A percentile compares a stretch with the other conserved stretches of the same genome.
These are phyloP conservation scores for Nebria ingens DNA, from an alignment of 1,140 invertebrate species.

Conservation along the genomic window DNA sequence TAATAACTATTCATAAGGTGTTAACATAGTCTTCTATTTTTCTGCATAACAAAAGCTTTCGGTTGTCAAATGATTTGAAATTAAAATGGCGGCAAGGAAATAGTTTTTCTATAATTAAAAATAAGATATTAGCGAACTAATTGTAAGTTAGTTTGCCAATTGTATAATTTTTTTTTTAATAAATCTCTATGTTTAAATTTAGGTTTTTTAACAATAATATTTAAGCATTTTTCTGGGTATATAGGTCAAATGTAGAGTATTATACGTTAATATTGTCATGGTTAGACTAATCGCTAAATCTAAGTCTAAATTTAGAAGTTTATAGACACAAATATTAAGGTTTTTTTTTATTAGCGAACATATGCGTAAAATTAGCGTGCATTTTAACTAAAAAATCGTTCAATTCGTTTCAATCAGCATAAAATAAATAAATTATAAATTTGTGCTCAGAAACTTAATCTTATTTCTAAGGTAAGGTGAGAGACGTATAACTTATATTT, in stretches of 20 bases:
- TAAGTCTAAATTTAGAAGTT: not conserved
- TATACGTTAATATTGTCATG: conserved; percentile 4
- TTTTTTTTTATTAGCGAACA: not conserved
- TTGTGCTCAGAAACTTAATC: not conserved
- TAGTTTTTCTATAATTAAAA: not conserved
- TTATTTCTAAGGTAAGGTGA: conserved; percentile 2
- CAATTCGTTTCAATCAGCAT: not conserved
- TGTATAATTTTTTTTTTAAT: not conserved
- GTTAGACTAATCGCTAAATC: not conserved
- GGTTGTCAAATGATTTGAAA: too few relatives aligned
- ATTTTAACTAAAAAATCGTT: not conserved
- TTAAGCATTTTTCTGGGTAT: not conserved
- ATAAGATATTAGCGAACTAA: not conserved
- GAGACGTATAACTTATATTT: not conserved
- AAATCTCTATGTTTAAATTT: not conserved
- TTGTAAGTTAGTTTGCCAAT: not conserved
- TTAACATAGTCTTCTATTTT: too few relatives aligned
- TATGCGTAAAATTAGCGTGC: not conserved
- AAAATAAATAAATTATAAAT: not conserved
- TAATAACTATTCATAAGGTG: too few relatives aligned
- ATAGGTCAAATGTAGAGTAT: not conserved
- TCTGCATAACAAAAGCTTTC: too few relatives aligned
- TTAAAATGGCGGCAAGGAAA: not conserved
- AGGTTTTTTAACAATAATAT: not conserved
- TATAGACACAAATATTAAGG: not conserved